These are phyloP conservation scores for Agonopterix alstromeriana DNA, from an alignment of 2,888 invertebrate genomes.

Conservation along the genomic window DNA sequence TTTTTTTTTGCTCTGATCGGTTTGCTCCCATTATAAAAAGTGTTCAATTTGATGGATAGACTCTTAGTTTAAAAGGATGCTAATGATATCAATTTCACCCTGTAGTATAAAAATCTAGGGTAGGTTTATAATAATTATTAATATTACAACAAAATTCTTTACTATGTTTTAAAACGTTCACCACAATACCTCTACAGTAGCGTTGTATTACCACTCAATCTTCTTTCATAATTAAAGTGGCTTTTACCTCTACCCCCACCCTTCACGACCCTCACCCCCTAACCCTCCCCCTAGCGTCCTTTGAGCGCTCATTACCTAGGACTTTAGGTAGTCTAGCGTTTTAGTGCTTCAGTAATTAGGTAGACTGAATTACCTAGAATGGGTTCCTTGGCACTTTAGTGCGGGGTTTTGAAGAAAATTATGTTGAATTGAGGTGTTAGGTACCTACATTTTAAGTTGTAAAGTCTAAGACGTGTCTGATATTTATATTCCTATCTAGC, in stretches of 20 bases:
- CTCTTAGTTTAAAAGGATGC: too few relatives aligned
- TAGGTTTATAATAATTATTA: too few relatives aligned
- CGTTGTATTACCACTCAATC: conserved; percentile 57
- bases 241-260: conserved; percentile 41
- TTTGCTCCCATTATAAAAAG: too few relatives aligned
- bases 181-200: conserved; percentile 6
- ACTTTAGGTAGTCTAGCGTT: conserved; percentile 38
- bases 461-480: too few relatives aligned
- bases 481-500: too few relatives aligned
- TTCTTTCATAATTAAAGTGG: conserved; percentile 73
- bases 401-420: neutral
- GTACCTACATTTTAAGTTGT: too few relatives aligned
- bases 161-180: neutral
- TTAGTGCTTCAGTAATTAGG: conserved; percentile 50
- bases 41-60: too few relatives aligned
- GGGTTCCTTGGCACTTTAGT: conserved; percentile 16
- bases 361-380: conserved; percentile 24
- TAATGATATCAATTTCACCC: too few relatives aligned
- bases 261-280: conserved; percentile 8
- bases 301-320: conserved; percentile 63
- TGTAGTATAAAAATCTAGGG: too few relatives aligned
- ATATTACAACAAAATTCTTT: too few relatives aligned
- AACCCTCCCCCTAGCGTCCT: conserved; percentile 23
- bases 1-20: too few relatives aligned
- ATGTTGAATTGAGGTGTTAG: neutral